These are phyloP conservation scores for Gulo gulo DNA, from an alignment of 2,113 vertebrate species.

Conservation along the genomic window DNA sequence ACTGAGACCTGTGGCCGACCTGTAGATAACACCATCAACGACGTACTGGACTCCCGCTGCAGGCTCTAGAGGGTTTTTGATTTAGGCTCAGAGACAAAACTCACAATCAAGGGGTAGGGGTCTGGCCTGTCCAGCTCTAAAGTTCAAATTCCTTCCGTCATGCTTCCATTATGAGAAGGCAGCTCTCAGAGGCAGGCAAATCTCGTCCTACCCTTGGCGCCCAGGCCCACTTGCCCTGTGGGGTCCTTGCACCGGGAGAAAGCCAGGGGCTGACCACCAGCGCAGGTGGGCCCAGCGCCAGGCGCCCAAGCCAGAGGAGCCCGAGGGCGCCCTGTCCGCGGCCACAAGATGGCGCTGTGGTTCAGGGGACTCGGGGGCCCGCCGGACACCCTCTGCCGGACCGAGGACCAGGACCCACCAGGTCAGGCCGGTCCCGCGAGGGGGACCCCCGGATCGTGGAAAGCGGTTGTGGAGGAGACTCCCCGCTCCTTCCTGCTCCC, in stretches of 20 bases:
- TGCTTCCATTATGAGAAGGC: not conserved
- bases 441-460: not conserved
- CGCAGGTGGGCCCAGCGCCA: not conserved
- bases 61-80: not conserved
- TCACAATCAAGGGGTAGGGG: not conserved
- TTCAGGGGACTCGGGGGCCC: not conserved
- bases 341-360: slow-evolving; percentile 65
- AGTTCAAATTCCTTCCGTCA: not conserved
- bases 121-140: not conserved
- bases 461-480: not conserved
- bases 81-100: not conserved
- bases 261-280: not conserved
- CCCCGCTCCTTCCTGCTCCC: not conserved
- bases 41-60: not conserved
- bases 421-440: not conserved
- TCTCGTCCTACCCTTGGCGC: not conserved
- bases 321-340: not conserved
- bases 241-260: no score
- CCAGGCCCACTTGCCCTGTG: not conserved
- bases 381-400: rapidly evolving
- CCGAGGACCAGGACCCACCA: not conserved
- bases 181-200: not conserved
- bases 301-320: rapidly evolving
- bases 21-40: not conserved
- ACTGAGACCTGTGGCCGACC: not conserved